Evolutionary conservation across 2,888 invertebrate species (phyloP), one percentile per base, ranked within the genome.

Genomic region (Drosophila kambysellisi): DNA sequence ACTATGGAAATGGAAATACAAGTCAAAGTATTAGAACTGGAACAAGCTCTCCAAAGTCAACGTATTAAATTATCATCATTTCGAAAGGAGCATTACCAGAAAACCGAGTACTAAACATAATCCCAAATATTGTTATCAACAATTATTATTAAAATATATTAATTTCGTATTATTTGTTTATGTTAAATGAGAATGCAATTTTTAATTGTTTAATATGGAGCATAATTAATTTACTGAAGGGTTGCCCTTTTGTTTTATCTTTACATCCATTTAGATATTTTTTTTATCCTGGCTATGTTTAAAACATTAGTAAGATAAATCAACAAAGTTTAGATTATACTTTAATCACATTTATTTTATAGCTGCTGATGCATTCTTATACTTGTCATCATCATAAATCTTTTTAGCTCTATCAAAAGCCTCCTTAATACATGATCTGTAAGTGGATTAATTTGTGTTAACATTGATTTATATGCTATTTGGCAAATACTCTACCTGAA

Each of bases 1-100:
- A 96, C 97, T 43, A 94, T 98, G 85, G 99, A 99, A 94, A 99
- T 99, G 98, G 99, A 99, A 93, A 96, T 98, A 80, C 99, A 99
- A 94, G 98, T 99, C 51, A 96, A 97, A 89, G 97, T 99, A 70
- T 94, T 99, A 79, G 98, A 99, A 94, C 94, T 99, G 82, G 99
- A 99, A 93, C 96, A 96, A 77, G 96, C 97, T 64, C 94, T 99
- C 77, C 97, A 98, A 91, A 96, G 96, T 79, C 99, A 99, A 94
- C 95, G 99, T 75, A 94, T 96, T 78, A 95, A 96, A 78, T 94
- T 99, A 79, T 95, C 98, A 33, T 96, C 98, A 70, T 95, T 99
- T 69, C 95, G 99, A 73, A 96, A 97, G 91, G 96, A 97, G 81
- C 99, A 99, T 94, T 99, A 99, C 94, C 92, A 93, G 82, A 93